Evolutionary conservation across 2,797 vertebrate genomes (phyloP), one percentile per base, ranked within the genome.

Genomic region (Xerus rutilus): DNA sequence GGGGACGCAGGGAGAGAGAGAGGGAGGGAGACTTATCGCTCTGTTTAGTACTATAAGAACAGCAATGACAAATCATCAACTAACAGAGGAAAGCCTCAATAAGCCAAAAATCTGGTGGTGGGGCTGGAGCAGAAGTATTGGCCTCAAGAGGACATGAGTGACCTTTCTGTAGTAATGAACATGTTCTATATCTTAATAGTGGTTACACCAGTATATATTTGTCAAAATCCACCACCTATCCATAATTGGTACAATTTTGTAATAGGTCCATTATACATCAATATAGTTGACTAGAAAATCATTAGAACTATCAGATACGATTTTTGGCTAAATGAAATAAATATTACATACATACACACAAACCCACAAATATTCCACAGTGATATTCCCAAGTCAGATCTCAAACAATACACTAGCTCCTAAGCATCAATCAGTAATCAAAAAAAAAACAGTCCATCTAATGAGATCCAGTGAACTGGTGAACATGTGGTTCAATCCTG

Each of bases 251-350:
- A 57, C 30, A 82, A 85, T 47, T 81, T 86, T 72, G 69, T 28
- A 94, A 65, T 57, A 92, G 17, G 5, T 76, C 81, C 77, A 77
- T 52, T 77, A 93, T 73, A 81, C 2, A 43, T 79, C n/a, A 89
- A 83, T 65, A 90, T 90, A 79, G 52, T 70, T 77, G 20, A 82
- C 84, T 73, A 78, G 82, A 76, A 96, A 93, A 14, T 18, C 43
- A 76, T 76, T 47, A 88, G 32, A 64, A 86, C 1, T 39, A 89
- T 45, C 21, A 83, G 43, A 84, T 39, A 84, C 6, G 39, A 84
- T 65, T 96, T 92, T 62, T 74, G 30, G 45, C 78, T 74, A 83
- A 90, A 92, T 32, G 90, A 74, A 82, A 73, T 70, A 57, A 82
- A 39, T 76, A 93, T 67, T 83, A 21, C 32, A 85, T n/a, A 23